Conservation (phyloP, 35 echinoderm and acorn worm species). For the Eucidaris tribuloides region DNA sequence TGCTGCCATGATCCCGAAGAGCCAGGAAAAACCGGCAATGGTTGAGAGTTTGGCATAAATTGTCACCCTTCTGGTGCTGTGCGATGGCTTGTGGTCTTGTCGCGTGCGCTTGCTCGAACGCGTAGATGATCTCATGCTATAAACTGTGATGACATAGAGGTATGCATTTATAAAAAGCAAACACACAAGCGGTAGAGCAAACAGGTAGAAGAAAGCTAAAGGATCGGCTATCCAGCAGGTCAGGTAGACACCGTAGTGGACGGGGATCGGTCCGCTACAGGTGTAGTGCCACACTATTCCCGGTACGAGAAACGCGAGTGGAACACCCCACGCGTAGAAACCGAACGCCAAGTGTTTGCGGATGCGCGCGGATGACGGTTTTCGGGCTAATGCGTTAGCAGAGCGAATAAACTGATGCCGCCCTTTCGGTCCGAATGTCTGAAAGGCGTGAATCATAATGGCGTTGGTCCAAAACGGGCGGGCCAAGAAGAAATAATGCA, state of each 20-base stretch:
- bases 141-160: conserved; percentile 53
- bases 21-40: conserved; percentile 37
- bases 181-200: conserved; percentile 45
- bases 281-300: conserved; percentile 45
- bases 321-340: conserved; percentile 67
- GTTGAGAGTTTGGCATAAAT: conserved; percentile 51
- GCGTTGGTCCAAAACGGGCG: conserved; percentile 78
- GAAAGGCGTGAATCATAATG: conserved; percentile 64
- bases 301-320: conserved; percentile 26
- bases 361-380: background rate
- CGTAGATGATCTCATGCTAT: background rate
- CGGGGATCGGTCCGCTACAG: conserved; percentile 36
- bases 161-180: conserved; percentile 39
- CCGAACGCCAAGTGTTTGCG: conserved; percentile 51
- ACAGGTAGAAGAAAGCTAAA: conserved; percentile 40
- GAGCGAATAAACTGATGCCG: background rate
- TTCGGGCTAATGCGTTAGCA: conserved; percentile 1
- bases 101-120: background rate
- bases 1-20: conserved; percentile 5
- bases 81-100: background rate
- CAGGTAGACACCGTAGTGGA: conserved; percentile 66
- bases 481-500: conserved; percentile 73
- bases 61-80: too few species aligned
- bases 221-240: conserved; percentile 87
- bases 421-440: conserved; percentile 73